Percentiles rank a stretch among this genome's conserved stretches.
Conservation (phyloP, 2,113 vertebrate genomes). For the Cyanoderma ruficeps region DNA sequence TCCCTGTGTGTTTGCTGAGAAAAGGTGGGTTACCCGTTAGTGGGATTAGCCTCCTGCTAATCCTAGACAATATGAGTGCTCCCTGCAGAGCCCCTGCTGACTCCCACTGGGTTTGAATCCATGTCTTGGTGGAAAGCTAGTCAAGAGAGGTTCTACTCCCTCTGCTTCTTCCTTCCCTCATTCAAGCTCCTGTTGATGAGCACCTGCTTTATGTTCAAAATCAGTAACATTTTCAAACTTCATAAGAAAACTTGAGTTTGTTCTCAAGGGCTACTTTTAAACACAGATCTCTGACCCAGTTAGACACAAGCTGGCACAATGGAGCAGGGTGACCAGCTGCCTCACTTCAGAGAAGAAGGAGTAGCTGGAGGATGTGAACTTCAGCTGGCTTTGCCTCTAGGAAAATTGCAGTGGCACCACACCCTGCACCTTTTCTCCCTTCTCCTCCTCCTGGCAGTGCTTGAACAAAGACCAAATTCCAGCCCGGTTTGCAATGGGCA, state of each 20-base stretch:
- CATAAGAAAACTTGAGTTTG: neutral
- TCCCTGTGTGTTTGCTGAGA: neutral
- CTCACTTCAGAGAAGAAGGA: neutral
- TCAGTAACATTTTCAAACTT: neutral
- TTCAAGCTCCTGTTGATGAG: neutral
- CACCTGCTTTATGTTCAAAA: neutral
- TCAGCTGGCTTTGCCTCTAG: neutral
- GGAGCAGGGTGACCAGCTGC: neutral
- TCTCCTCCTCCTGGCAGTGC: neutral
- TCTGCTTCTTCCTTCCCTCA: neutral
- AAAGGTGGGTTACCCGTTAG: neutral
- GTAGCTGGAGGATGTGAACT: neutral
- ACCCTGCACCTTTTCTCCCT: neutral
- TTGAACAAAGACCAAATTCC: neutral
- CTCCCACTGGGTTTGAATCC: neutral
- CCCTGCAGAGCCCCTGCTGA: neutral
- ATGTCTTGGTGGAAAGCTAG: neutral
- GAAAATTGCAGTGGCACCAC: constrained; percentile 9
- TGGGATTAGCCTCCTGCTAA: neutral
- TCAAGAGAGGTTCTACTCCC: neutral
- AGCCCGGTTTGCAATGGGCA: neutral
- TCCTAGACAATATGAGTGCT: neutral
- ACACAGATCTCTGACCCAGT: neutral
- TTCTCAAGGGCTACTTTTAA: neutral
- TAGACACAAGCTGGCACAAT: neutral